phyloP scores from a whole-genome alignment of 2,113 vertebrate genomes.

The Lathamus discolor region DNA sequence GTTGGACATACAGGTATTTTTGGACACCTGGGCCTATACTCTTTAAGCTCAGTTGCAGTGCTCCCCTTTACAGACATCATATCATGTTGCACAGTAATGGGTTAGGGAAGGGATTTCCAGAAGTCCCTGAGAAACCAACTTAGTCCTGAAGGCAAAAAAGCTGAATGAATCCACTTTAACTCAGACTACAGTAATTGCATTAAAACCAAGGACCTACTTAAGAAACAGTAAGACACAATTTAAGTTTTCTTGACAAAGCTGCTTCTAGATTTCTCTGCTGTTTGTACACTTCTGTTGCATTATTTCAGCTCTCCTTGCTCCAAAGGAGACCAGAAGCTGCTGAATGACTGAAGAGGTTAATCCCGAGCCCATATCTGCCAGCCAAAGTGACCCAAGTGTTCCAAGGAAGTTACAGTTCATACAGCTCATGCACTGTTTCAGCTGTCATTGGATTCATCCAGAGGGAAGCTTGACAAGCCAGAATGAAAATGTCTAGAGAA shows the following conservation, averaged over 20 bases:
- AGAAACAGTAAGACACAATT: background rate
- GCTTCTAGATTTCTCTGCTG: background rate
- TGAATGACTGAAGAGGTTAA: background rate
- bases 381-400: background rate
- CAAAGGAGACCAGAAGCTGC: background rate
- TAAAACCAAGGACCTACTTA: background rate
- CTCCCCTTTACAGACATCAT: background rate
- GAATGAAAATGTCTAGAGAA: background rate
- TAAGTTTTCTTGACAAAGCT: background rate
- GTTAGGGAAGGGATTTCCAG: slow-evolving; percentile 27
- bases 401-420: background rate
- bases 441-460: background rate
- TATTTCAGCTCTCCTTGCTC: background rate
- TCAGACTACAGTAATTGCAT: background rate
- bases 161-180: background rate
- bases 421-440: background rate
- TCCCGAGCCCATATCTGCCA: background rate
- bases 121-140: slow-evolving; percentile 60
- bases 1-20: background rate
- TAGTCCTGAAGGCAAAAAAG: slow-evolving; percentile 11
- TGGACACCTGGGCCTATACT: background rate
- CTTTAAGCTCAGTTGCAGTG: background rate
- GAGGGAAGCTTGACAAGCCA: background rate
- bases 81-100: background rate
- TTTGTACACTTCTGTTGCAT: background rate